phyloP scores from a whole-genome alignment of 2,888 invertebrate species.

The Helicoverpa assulta region DNA sequence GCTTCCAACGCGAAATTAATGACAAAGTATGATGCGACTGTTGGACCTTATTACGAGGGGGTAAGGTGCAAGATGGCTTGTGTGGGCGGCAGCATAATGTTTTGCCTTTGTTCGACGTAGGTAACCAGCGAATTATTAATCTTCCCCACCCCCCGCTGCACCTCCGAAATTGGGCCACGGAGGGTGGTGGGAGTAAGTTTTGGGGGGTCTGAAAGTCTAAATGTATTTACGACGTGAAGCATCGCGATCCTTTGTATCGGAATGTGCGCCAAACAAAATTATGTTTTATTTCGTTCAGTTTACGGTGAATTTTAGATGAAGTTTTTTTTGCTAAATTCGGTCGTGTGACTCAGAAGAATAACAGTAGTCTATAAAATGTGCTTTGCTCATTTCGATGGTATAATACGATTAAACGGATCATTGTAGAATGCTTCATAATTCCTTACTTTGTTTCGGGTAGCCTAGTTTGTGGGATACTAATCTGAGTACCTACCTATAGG shows the following conservation, averaged over 20 bases:
- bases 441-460: background rate
- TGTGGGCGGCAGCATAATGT: slow-evolving; percentile 8
- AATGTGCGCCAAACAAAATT: slow-evolving; percentile 49
- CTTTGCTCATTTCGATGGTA: slow-evolving; percentile 7
- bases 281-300: slow-evolving; percentile 37
- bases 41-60: slow-evolving; percentile 13
- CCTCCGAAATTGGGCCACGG: slow-evolving; percentile 33
- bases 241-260: slow-evolving; percentile 25
- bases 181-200: slow-evolving; percentile 35
- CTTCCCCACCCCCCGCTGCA: slow-evolving; percentile 42
- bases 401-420: slow-evolving; percentile 2
- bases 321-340: slow-evolving; percentile 15
- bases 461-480: background rate
- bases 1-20: slow-evolving; percentile 48
- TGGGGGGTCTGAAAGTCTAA: slow-evolving; percentile 45
- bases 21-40: slow-evolving; percentile 21
- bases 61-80: slow-evolving; percentile 42
- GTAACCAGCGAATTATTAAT: slow-evolving; percentile 59
- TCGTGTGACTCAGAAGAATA: slow-evolving; percentile 10
- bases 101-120: slow-evolving; percentile 54
- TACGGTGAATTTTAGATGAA: slow-evolving; percentile 28
- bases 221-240: slow-evolving; percentile 45
- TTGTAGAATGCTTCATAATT: background rate
- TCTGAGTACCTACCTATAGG: too few relatives aligned
- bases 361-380: background rate